These are phyloP conservation scores for Ochlodes sylvanus DNA, from an alignment of 2,888 invertebrate genomes.

Conservation along the genomic window DNA sequence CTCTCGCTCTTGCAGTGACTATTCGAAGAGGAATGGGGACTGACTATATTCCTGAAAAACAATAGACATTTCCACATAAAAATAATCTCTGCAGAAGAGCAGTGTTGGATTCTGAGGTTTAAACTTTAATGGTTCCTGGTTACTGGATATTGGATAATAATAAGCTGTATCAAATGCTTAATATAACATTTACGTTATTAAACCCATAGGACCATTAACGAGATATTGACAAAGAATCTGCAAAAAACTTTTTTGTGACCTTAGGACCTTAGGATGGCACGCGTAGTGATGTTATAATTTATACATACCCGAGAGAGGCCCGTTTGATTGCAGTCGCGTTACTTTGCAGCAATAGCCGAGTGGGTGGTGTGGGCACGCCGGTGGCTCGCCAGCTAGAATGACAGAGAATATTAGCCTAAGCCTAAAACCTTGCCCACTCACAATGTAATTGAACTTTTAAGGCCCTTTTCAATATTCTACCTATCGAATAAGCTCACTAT, in stretches of 20 bases:
- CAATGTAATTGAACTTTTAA: not conserved
- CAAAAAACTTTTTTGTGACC: no score
- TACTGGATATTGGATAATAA: no score
- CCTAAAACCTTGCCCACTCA: not conserved
- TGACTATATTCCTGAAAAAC: constrained; percentile 75
- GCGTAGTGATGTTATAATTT: not conserved
- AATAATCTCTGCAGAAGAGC: no score
- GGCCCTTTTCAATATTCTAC: no score
- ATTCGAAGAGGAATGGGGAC: constrained; percentile 78
- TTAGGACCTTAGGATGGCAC: no score
- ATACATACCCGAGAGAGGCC: constrained; percentile 69
- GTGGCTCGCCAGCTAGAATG: constrained; percentile 66
- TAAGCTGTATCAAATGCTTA: no score
- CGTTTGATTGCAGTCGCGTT: constrained; percentile 72
- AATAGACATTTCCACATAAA: not conserved
- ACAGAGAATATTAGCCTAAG: not conserved
- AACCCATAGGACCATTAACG: no score
- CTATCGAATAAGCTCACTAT: no score
- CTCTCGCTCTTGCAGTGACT: constrained; percentile 79
- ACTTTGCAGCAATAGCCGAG: constrained; percentile 69
- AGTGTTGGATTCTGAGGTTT: no score
- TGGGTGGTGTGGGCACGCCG: constrained; percentile 55
- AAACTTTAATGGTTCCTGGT: no score
- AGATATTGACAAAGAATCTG: no score
- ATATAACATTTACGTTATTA: no score